These are phyloP conservation scores for Rallus limicola DNA, from an alignment of 2,113 vertebrate genomes.

Conservation along the genomic window DNA sequence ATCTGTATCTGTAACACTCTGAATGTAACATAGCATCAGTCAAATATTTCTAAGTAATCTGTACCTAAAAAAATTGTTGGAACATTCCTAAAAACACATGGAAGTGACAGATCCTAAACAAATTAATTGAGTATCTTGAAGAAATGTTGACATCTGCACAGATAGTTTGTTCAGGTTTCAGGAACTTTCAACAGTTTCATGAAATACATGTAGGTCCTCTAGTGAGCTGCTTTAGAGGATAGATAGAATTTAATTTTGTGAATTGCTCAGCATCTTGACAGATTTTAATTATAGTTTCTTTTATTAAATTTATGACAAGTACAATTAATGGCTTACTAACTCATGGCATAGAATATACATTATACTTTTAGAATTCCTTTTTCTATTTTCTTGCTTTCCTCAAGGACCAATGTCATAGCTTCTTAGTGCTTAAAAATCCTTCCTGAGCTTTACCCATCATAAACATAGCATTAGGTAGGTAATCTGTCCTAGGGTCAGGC, in stretches of 20 bases:
- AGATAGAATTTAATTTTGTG: not conserved
- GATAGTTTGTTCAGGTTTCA: not conserved
- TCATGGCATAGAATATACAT: not conserved
- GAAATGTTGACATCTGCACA: not conserved
- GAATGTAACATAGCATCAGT: not conserved
- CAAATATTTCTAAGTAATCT: not conserved
- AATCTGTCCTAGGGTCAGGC: not conserved
- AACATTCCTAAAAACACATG: not conserved
- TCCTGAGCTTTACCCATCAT: not conserved
- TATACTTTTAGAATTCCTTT: not conserved
- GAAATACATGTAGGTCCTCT: not conserved
- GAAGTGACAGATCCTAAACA: not conserved
- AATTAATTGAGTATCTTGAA: not conserved
- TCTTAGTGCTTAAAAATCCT: not conserved
- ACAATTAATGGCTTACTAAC: not conserved
- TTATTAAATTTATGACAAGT: not conserved
- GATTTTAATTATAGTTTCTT: not conserved
- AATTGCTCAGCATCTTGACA: not conserved
- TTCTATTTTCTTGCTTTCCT: not conserved
- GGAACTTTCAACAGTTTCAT: not conserved
- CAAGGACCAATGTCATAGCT: not conserved
- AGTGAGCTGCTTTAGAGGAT: not conserved
- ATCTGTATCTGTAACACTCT: not conserved
- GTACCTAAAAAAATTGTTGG: not conserved
- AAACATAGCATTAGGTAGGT: not conserved